Evolutionary conservation across 2,888 invertebrate species (phyloP).

Genomic region (Diplazon laetatorius): DNA sequence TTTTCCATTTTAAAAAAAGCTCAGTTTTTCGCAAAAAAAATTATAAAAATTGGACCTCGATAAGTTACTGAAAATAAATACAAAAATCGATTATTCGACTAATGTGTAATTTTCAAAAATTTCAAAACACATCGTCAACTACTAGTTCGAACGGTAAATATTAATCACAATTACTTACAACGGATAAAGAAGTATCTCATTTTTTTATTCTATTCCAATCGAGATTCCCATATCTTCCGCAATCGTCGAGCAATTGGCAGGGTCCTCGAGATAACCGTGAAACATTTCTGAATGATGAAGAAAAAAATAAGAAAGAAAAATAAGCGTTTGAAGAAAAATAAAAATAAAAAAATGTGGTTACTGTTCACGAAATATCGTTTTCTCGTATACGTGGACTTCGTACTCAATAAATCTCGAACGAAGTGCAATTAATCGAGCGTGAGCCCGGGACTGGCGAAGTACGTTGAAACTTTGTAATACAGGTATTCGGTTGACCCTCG

Average conservation of each 20-base stretch:
- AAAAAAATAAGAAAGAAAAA: background rate
- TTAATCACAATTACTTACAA: too few relatives aligned
- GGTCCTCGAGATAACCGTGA: background rate
- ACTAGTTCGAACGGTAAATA: too few relatives aligned
- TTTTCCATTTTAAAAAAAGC: too few relatives aligned
- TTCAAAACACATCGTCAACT: too few relatives aligned
- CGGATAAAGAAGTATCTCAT: too few relatives aligned
- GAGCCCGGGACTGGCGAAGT: constrained; percentile 66
- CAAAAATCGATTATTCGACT: too few relatives aligned
- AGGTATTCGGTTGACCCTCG: constrained; percentile 78
- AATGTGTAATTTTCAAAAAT: too few relatives aligned
- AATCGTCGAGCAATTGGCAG: background rate
- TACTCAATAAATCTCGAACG: constrained; percentile 76
- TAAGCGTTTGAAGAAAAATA: constrained; percentile 18
- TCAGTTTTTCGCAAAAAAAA: too few relatives aligned
- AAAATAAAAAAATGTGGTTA: constrained; percentile 2
- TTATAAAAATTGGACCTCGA: too few relatives aligned
- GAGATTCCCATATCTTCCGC: background rate
- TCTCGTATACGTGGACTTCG: constrained; percentile 65
- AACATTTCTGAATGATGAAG: background rate
- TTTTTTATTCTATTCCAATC: background rate
- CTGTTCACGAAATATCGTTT: constrained; percentile 71
- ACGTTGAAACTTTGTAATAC: constrained; percentile 55
- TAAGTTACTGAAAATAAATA: too few relatives aligned
- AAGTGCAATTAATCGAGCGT: constrained; percentile 79